Conservation (phyloP, 2,113 vertebrate genomes). For the Archocentrus centrarchus region DNA sequence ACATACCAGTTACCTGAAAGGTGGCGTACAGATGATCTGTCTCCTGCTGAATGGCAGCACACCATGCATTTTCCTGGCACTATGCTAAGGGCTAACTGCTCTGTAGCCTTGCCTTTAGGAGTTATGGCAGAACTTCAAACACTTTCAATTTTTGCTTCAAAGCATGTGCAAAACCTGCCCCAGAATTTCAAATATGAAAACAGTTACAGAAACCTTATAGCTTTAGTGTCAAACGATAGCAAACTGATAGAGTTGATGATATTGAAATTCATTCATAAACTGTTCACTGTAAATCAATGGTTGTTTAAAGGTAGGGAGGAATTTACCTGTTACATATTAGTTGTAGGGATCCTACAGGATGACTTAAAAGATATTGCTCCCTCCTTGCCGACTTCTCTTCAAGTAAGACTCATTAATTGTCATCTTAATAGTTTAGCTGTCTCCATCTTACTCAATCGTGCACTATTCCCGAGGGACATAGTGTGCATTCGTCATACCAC, state of each 20-base stretch:
- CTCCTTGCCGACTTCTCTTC: not conserved
- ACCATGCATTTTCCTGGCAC: constrained; percentile 15
- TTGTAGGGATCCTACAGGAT: not conserved
- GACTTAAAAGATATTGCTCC: not conserved
- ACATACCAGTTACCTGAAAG: constrained; percentile 47
- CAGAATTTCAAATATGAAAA: constrained; percentile 11
- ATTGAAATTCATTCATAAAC: not conserved
- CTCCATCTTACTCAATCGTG: not conserved
- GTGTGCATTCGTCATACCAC: not conserved
- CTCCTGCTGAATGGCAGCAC: constrained; percentile 23
- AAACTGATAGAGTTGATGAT: not conserved
- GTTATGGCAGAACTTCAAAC: constrained; percentile 48
- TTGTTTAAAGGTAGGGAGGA: constrained; percentile 19
- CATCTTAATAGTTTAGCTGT: constrained; percentile 1
- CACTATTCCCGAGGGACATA: not conserved
- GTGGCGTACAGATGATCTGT: constrained; percentile 12
- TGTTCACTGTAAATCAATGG: not conserved
- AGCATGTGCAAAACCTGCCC: constrained; percentile 1
- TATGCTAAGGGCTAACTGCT: constrained; percentile 17
- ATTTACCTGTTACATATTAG: constrained; percentile 19
- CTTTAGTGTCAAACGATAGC: not conserved
- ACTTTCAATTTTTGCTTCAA: constrained; percentile 24
- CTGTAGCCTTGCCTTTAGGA: constrained; percentile 1
- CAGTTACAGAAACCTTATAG: not conserved
- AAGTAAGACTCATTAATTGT: constrained; percentile 1